Percentiles rank a stretch among this genome's conserved stretches.
Conservation (phyloP, 2,888 invertebrate species). For the Blera fallax region DNA sequence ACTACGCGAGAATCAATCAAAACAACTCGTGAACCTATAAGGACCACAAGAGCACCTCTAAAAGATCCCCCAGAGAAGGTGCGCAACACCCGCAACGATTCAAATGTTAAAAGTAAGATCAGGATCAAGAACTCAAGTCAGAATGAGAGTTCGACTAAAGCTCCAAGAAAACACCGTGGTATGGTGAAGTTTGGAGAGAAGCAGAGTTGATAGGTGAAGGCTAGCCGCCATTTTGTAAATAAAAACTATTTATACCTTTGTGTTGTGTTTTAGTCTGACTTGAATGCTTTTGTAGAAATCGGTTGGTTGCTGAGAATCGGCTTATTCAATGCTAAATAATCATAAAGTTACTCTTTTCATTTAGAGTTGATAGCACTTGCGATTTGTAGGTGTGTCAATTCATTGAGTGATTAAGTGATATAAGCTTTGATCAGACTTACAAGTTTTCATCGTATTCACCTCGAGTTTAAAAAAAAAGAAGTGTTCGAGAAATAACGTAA, state of each 20-base stretch:
- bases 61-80: slow-evolving; percentile 28
- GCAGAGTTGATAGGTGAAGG: slow-evolving; percentile 49
- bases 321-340: too few relatives aligned
- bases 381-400: too few relatives aligned
- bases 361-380: too few relatives aligned
- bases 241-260: slow-evolving; percentile 55
- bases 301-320: too few relatives aligned
- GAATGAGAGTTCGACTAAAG: slow-evolving; percentile 30
- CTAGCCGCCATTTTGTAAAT: slow-evolving; percentile 46
- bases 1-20: slow-evolving; percentile 17
- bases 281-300: too few relatives aligned
- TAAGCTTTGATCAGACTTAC: too few relatives aligned
- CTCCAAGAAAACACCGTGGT: slow-evolving; percentile 75
- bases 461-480: too few relatives aligned
- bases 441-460: too few relatives aligned
- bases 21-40: slow-evolving; percentile 17
- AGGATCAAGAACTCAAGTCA: slow-evolving; percentile 42
- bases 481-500: too few relatives aligned
- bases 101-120: slow-evolving; percentile 27
- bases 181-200: slow-evolving; percentile 78
- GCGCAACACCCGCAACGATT: slow-evolving; percentile 29
- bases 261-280: background rate
- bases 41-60: slow-evolving; percentile 1
- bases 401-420: too few relatives aligned
- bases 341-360: too few relatives aligned